Base-by-base conservation (phyloP, 2,797 vertebrate genomes). In the Lagorchestes hirsutus region DNA sequence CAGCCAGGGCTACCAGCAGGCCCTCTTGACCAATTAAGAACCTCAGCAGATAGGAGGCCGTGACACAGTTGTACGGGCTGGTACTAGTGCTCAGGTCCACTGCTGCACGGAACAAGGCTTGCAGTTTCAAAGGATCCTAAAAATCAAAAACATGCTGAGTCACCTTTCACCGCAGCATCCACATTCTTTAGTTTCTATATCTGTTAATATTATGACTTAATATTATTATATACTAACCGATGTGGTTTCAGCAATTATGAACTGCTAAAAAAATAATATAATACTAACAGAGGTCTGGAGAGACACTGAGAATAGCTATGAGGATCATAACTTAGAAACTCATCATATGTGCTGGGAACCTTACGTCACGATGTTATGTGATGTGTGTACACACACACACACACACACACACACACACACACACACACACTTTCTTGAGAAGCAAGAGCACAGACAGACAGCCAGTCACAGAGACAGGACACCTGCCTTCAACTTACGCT, bases 31-130 rank as follows among this genome's bases (percentile, higher is more conserved):
- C 98, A 46, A 99, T 98, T 93, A 99, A 98, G 55, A 99, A 99
- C 96, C 98, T 99, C 92, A 99, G 98, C 95, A 99, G 98, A 98
- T 99, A 99, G 0, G 99, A 99, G 54, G 99, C 99, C 29, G 99
- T 99, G 14, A 99, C 99, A 54, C 99, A 99, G 98, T 99, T 99
- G 0, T 99, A 99, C 0, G 99, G 99, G 96, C 99, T 99, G n/a
- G 99, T 99, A 98, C 99, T 99, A 90, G 99, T 99, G 98, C 99
- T 99, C 94, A 99, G 99, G 93, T 99, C 99, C 97, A 99, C 87
- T 31, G 99, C 99, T 55, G 99, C 99, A 97, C 98, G 98, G 46
- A 99, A 99, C 0, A 99, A 98, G 1, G 95, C 56, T 56, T 28
- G 58, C 90, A 99, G 1, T 92, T 97, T 96, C 97, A 97, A 96